A percentile compares a stretch with the other conserved stretches of the same genome.
phyloP scores from a whole-genome alignment of 2,888 invertebrate species.

The Eristalinus sepulchralis region DNA sequence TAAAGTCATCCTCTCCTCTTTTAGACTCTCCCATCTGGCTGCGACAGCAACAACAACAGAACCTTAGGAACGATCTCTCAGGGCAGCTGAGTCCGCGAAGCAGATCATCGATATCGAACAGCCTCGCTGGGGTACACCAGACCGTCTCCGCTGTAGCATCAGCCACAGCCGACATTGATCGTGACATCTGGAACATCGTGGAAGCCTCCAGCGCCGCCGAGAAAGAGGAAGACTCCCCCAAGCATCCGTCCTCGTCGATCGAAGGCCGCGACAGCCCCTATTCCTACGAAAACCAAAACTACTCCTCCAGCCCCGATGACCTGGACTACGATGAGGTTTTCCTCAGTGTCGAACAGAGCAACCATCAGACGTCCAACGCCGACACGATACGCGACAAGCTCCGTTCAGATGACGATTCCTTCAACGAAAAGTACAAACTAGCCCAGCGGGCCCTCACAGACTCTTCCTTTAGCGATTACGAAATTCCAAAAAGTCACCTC shows the following conservation, averaged over 20 bases:
- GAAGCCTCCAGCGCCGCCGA: constrained; percentile 81
- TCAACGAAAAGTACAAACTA: constrained; percentile 72
- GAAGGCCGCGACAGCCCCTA: constrained; percentile 75
- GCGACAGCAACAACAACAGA: constrained; percentile 81
- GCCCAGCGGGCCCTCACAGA: constrained; percentile 70
- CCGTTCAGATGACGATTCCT: constrained; percentile 76
- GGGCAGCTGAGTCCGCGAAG: constrained; percentile 51
- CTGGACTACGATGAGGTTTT: constrained; percentile 72
- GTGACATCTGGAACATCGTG: constrained; percentile 82
- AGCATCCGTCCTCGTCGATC: constrained; percentile 57
- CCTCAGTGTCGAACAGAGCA: constrained; percentile 73
- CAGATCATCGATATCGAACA: constrained; percentile 74
- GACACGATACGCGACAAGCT: constrained; percentile 76
- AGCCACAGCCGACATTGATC: constrained; percentile 79
- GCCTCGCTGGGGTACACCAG: constrained; percentile 76
- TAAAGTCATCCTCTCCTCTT: background rate
- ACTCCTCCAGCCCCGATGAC: constrained; percentile 76
- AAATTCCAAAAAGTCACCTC: constrained; percentile 70
- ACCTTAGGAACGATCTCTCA: constrained; percentile 73
- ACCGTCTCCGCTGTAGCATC: constrained; percentile 80
- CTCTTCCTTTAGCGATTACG: constrained; percentile 73
- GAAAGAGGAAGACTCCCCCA: constrained; percentile 74
- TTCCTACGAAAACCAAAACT: constrained; percentile 78
- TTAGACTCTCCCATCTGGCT: constrained; percentile 84
- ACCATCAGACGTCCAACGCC: constrained; percentile 73